These are phyloP conservation scores for Philopedon plagiatum DNA, from an alignment of 2,888 invertebrate species.

Conservation along the genomic window DNA sequence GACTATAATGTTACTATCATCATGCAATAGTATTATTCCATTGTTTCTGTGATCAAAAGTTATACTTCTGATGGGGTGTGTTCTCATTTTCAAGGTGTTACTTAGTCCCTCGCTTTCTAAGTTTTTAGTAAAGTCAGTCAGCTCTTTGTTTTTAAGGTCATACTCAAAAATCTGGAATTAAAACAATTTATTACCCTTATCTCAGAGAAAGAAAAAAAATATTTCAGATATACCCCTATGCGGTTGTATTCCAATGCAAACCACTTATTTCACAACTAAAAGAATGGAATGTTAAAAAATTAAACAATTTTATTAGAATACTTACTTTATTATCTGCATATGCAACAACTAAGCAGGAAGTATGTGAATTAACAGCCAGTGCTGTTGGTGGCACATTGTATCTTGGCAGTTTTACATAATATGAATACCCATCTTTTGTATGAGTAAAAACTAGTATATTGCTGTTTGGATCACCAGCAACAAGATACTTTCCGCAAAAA, in stretches of 20 bases:
- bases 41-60: slow-evolving; percentile 75
- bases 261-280: too few relatives aligned
- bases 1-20: slow-evolving; percentile 79
- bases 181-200: not conserved
- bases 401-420: slow-evolving; percentile 77
- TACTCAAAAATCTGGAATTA: slow-evolving; percentile 80
- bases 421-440: slow-evolving; percentile 66
- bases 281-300: not conserved
- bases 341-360: slow-evolving; percentile 76
- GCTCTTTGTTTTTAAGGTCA: slow-evolving; percentile 75
- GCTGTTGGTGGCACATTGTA: slow-evolving; percentile 82
- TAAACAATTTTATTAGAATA: slow-evolving; percentile 24
- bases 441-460: slow-evolving; percentile 77
- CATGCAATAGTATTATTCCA: slow-evolving; percentile 79
- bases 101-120: slow-evolving; percentile 71
- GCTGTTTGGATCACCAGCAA: slow-evolving; percentile 77
- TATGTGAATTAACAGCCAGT: slow-evolving; percentile 75
- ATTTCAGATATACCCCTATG: not conserved
- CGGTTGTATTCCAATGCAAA: not conserved
- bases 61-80: slow-evolving; percentile 75
- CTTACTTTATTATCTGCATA: slow-evolving; percentile 86
- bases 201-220: not conserved
- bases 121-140: slow-evolving; percentile 76
- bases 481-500: slow-evolving; percentile 74
- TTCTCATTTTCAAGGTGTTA: slow-evolving; percentile 73